Evolutionary conservation across 2,888 invertebrate species (phyloP), one percentile per base, ranked within the genome.

Genomic region (Xestia xanthographa): DNA sequence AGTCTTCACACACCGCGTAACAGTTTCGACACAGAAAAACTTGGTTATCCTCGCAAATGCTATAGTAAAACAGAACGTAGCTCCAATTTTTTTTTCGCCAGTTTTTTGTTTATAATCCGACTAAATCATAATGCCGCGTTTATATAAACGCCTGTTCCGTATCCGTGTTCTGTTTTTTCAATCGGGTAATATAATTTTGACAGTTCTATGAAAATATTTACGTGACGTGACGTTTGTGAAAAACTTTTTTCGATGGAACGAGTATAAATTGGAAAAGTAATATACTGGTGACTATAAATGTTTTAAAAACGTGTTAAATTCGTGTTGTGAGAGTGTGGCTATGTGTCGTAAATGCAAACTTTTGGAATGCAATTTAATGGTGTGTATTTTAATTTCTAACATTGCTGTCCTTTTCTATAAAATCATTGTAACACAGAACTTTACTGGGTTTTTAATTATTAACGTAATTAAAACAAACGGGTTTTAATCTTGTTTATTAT

Each of bases 201-300:
- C 95, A 95, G 94, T 92, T 94, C 90, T 72, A 91, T 92, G 91
- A 93, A 94, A 94, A 93, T 94, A 93, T 93, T 94, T 94, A 93
- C 90, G 91, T 92, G 91, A 90, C 90, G 90, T 93, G 92, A 91
- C 90, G 88, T 90, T 87, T 83, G 72, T 74, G 86, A 86, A 90
- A 89, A 90, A 84, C 84, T 87, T 84, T 86, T 83, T 78, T 43
- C 63, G 56, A 43, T 56, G 9, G n/a, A 38, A 29, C 62, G 73
- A 81, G 66, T 80, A 86, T 79, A 72, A 74, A 72, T 66, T 66
- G 68, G 17, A 17, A 81, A 79, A 75, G n/a, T 72, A 60, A 65
- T 82, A n/a, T 53, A 62, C 60, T 70, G n/a, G 14, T 72, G 75
- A 75, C 69, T 87, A 26, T 69, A 69, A n/a, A 66, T 60, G 63